Conservation (phyloP, 1,140 invertebrate genomes). For the Hyposmocoma kahamanoa region DNA sequence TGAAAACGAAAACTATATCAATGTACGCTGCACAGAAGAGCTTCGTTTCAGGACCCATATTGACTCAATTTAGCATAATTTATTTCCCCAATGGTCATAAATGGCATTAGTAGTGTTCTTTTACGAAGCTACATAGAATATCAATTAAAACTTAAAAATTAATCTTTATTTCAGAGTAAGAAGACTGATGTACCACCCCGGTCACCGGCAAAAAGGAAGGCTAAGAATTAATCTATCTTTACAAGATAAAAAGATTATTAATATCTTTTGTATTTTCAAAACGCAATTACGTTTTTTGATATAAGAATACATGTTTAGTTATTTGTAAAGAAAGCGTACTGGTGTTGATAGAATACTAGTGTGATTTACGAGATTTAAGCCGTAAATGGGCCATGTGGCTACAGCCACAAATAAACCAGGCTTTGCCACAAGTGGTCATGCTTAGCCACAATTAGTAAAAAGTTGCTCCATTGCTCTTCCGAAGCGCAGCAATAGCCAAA, state of each 20-base stretch:
- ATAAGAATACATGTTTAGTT: not conserved
- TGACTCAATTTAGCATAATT: not conserved
- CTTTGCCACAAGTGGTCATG: no score
- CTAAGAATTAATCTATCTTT: constrained; percentile 31
- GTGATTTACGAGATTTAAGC: no score
- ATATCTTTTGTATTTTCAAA: not conserved
- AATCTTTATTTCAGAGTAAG: constrained; percentile 42
- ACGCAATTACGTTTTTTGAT: not conserved
- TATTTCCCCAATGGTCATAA: not conserved
- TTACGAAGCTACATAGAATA: not conserved
- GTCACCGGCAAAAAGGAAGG: constrained; percentile 54
- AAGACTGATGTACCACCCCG: constrained; percentile 56
- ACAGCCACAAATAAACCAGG: no score
- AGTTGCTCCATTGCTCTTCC: no score
- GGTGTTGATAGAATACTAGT: not conserved
- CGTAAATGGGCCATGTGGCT: no score
- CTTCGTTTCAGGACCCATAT: not conserved
- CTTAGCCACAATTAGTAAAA: no score
- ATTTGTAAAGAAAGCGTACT: not conserved
- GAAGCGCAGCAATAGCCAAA: no score
- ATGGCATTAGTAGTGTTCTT: not conserved
- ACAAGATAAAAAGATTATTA: not conserved
- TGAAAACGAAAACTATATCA: not conserved
- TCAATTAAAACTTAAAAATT: not conserved
- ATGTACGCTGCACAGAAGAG: not conserved